These are phyloP conservation scores for Malachius bipustulatus DNA, from an alignment of 2,888 invertebrate species.

Conservation along the genomic window DNA sequence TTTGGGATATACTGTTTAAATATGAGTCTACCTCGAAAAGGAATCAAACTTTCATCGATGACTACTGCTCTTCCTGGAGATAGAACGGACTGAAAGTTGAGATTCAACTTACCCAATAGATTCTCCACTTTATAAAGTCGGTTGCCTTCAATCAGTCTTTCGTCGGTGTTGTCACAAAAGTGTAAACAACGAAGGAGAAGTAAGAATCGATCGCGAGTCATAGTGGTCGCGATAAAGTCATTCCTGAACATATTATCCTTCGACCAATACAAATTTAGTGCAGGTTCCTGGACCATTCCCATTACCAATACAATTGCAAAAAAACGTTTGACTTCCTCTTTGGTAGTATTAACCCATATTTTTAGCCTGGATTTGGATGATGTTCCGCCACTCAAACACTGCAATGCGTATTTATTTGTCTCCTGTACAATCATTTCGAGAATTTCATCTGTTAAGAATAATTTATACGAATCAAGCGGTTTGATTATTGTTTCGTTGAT, in stretches of 20 bases:
- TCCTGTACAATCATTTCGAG: no score
- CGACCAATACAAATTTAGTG: not conserved
- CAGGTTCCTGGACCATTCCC: not conserved
- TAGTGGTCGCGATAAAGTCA: not conserved
- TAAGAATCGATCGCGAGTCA: not conserved
- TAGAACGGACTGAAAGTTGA: slow-evolving; percentile 6
- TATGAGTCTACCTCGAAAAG: slow-evolving; percentile 8
- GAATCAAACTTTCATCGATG: slow-evolving; percentile 10
- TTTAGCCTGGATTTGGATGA: not conserved
- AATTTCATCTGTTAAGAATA: no score
- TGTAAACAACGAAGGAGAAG: not conserved
- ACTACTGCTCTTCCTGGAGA: slow-evolving; percentile 10
- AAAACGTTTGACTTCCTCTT: not conserved
- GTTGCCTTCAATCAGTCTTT: not conserved
- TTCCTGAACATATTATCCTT: not conserved
- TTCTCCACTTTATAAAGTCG: not conserved
- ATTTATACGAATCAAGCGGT: no score
- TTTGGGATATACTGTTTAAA: slow-evolving; percentile 10
- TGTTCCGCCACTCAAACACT: no score
- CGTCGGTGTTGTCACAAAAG: not conserved
- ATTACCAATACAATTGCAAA: not conserved
- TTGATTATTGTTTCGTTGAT: no score
- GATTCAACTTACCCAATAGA: not conserved
- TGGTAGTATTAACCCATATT: not conserved
- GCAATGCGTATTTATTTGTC: no score